A percentile compares a stretch with the other conserved stretches of the same genome.
phyloP scores from a whole-genome alignment of 2,797 vertebrate genomes.

The Odontamblyopus rebecca region DNA sequence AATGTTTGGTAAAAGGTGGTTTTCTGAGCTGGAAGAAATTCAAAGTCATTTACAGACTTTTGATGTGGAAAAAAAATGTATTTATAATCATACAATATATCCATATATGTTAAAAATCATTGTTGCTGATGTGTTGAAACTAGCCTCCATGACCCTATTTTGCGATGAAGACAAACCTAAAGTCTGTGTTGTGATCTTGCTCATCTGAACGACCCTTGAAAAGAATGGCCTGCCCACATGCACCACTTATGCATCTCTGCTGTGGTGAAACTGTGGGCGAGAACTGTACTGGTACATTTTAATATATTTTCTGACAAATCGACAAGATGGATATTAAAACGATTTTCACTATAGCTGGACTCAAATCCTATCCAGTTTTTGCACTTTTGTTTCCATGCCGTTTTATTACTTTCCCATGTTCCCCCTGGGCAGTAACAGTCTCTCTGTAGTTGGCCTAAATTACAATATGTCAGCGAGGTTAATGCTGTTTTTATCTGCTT shows the following conservation, averaged over 20 bases:
- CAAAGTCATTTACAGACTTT: no score
- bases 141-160: not conserved
- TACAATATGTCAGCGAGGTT: not conserved
- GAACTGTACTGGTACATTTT: constrained; percentile 3
- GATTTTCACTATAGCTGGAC: not conserved
- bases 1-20: no score
- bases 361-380: not conserved
- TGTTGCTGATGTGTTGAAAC: not conserved
- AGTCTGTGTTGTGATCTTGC: not conserved
- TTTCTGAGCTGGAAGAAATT: no score
- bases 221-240: not conserved
- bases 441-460: not conserved
- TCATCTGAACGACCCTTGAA: not conserved
- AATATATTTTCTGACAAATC: constrained; percentile 2
- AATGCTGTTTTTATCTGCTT: not conserved
- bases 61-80: no score
- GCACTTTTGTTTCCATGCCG: not conserved
- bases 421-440: not conserved
- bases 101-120: not conserved
- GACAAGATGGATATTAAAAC: not conserved
- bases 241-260: not conserved
- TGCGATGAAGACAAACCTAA: not conserved
- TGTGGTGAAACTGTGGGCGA: constrained; percentile 2
- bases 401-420: not conserved
- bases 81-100: not conserved